Conservation (phyloP, 2,888 invertebrate genomes). For the Polydrusus pterygomalis region DNA sequence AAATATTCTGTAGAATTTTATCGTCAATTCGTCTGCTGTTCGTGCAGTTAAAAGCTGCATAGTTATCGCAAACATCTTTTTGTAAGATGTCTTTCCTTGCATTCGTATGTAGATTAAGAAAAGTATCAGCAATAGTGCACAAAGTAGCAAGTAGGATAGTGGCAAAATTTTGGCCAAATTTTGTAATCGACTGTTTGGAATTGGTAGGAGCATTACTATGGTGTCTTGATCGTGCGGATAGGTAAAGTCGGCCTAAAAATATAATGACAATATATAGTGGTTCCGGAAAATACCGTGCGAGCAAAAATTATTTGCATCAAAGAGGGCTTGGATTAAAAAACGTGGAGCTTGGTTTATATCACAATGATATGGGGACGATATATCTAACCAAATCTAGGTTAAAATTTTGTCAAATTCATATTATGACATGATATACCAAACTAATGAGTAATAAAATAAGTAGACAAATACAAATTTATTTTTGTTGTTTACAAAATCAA, state of each 20-base stretch:
- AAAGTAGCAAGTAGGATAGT: not conserved
- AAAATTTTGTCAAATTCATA: no score
- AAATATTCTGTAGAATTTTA: conserved; percentile 30
- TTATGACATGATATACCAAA: no score
- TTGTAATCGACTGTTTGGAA: not conserved
- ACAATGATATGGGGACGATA: no score
- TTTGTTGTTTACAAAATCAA: no score
- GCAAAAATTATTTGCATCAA: no score
- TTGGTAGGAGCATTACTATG: conserved; percentile 27
- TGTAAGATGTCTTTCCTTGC: not conserved
- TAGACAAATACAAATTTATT: no score
- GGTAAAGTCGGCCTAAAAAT: conserved; percentile 41
- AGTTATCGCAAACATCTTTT: conserved; percentile 23
- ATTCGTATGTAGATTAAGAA: conserved; percentile 17
- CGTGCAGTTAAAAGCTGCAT: conserved; percentile 14
- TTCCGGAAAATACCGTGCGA: no score
- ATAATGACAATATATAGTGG: not conserved
- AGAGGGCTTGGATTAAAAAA: no score
- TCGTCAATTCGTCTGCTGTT: not conserved
- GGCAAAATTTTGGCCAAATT: conserved; percentile 16
- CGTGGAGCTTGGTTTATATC: no score
- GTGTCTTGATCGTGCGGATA: conserved; percentile 30
- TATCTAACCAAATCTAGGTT: no score
- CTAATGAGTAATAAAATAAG: no score
- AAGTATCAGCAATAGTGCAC: not conserved